Conservation (phyloP, 2,113 vertebrate species). For the Emydura subglobosa region DNA sequence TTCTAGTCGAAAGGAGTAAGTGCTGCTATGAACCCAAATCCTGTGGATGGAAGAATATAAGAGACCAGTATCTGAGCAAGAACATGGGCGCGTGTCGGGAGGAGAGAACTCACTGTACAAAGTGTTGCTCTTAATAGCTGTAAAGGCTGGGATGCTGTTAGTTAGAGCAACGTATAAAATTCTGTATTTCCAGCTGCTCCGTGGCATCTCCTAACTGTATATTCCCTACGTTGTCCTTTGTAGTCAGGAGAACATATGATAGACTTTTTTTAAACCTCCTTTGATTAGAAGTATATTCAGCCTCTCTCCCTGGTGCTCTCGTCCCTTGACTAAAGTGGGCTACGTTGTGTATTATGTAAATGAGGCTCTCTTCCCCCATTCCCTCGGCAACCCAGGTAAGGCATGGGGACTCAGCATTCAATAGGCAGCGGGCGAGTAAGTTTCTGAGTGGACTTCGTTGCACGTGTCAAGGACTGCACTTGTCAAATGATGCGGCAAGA, state of each 20-base stretch:
- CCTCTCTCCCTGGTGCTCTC: background rate
- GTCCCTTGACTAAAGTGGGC: background rate
- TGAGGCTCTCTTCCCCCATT: background rate
- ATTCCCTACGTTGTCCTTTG: background rate
- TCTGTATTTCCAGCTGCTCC: fast-evolving
- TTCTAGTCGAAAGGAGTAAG: background rate
- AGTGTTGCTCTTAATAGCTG: background rate
- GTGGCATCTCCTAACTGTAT: background rate
- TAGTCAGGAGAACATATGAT: background rate
- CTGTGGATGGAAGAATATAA: fast-evolving
- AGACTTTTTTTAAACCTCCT: background rate
- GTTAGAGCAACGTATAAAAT: background rate
- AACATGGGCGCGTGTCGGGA: fast-evolving
- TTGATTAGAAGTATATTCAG: fast-evolving
- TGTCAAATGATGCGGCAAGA: background rate
- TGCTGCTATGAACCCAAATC: background rate
- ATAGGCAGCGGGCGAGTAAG: background rate
- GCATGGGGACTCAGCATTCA: background rate
- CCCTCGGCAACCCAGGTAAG: background rate
- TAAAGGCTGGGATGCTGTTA: background rate
- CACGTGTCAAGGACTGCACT: background rate
- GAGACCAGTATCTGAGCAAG: background rate
- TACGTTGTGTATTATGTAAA: background rate
- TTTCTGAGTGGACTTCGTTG: background rate
- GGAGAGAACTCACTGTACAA: fast-evolving